Evolutionary conservation across 2,888 invertebrate species (phyloP).

Genomic region (Alloscopus bannaensis): DNA sequence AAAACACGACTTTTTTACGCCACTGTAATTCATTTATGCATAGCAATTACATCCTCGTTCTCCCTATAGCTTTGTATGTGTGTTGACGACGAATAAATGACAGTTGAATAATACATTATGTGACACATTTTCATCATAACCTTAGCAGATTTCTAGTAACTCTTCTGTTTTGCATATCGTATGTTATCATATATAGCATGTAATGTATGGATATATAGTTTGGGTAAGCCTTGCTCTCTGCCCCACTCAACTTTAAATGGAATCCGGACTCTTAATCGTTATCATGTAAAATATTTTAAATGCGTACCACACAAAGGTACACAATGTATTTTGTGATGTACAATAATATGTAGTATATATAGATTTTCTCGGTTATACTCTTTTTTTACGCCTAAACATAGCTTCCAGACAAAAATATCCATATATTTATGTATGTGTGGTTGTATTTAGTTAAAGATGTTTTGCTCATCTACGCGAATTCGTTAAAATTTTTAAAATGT

Average conservation of each 20-base stretch:
- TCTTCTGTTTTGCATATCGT: background rate
- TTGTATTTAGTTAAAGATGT: conserved; percentile 10
- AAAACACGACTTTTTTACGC: conserved; percentile 5
- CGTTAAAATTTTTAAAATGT: conserved; percentile 24
- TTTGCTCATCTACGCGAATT: conserved; percentile 19
- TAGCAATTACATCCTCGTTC: background rate
- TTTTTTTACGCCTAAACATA: background rate
- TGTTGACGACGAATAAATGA: background rate
- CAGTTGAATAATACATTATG: conserved; percentile 14
- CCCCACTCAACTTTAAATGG: conserved; percentile 41
- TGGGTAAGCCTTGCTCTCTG: conserved; percentile 44
- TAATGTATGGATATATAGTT: background rate
- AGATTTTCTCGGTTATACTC: conserved; percentile 15
- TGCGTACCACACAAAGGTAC: background rate
- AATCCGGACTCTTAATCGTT: conserved; percentile 27
- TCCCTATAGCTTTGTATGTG: background rate
- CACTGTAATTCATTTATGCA: background rate
- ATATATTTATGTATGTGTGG: conserved; percentile 3
- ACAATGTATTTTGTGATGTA: background rate
- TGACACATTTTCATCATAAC: conserved; percentile 9
- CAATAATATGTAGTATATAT: conserved; percentile 22
- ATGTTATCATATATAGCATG: conserved; percentile 16
- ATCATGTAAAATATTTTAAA: conserved; percentile 21
- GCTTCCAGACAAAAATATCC: conserved; percentile 44
- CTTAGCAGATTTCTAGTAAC: too few species aligned